A percentile compares a stretch with the other conserved stretches of the same genome.
Conservation (phyloP, 2,888 invertebrate genomes). For the Agrotis segetum region DNA sequence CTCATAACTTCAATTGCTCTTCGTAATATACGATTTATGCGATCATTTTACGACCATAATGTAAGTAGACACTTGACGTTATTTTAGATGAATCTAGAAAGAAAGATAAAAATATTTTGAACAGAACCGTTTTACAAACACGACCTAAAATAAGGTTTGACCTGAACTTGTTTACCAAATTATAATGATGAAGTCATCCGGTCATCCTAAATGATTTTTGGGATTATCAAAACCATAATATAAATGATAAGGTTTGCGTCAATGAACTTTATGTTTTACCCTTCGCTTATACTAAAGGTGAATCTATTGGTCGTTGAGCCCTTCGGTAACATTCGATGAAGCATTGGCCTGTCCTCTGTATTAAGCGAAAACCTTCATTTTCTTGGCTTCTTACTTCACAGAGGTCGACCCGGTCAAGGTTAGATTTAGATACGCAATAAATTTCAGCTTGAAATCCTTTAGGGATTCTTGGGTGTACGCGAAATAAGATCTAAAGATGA, state of each 20-base stretch:
- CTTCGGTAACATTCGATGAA: constrained; percentile 7
- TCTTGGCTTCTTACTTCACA: constrained; percentile 35
- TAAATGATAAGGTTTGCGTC: background rate
- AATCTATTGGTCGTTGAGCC: background rate
- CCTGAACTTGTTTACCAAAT: background rate
- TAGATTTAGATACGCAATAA: constrained; percentile 32
- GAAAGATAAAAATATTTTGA: background rate
- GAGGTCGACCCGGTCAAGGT: constrained; percentile 36
- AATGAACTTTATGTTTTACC: background rate
- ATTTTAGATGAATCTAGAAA: constrained; percentile 11
- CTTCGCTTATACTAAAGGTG: background rate
- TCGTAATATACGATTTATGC: background rate
- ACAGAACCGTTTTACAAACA: background rate
- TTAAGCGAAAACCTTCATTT: constrained; percentile 21
- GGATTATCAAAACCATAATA: background rate
- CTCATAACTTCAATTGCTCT: constrained; percentile 17
- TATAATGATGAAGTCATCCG: background rate
- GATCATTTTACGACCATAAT: constrained; percentile 1
- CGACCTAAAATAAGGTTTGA: background rate
- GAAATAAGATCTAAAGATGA: constrained; percentile 19
- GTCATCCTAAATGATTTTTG: background rate
- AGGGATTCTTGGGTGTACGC: constrained; percentile 23
- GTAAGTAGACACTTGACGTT: constrained; percentile 16
- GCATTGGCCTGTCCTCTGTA: constrained; percentile 4
- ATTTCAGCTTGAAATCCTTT: constrained; percentile 43